Base-by-base conservation (phyloP, 2,888 invertebrate genomes). In the Sesia bembeciformis region DNA sequence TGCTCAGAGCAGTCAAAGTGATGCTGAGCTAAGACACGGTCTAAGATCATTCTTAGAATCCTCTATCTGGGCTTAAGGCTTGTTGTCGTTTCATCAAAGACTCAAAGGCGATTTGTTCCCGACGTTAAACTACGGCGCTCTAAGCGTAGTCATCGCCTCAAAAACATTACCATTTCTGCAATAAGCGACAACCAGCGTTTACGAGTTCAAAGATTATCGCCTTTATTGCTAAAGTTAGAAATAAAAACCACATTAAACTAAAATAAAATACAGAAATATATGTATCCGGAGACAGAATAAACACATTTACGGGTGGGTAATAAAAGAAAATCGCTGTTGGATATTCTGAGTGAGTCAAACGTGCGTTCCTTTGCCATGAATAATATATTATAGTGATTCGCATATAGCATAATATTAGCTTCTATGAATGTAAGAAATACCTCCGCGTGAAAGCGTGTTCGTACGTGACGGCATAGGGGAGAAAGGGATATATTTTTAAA, bases 271-370 rank as follows among this genome's bases (percentile, higher is more conserved):
- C 55, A 58, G 53, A 57, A 57, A 62, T 60, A 61, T 60, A 61
- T 46, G 46, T 4, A 8, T 46, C 46, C 23, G 46, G 23, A 46
- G 46, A 46, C 46, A 59, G 63, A 53, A 68, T 68, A 71, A 68
- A 71, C 68, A 67, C 66, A 62, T 65, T 67, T 65, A 60, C 55
- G 53, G 58, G 23, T 57, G 51, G 59, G 66, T 63, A 67, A 69
- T 71, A 71, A 71, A 71, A 61, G 59, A 52, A 57, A 63, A 64
- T 64, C 65, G 59, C 59, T 56, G 54, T 38, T 5, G 40, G 53
- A 49, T 49, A 43, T 49, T 49, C 49, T 39, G 53, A 8, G 5
- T n/a, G 40, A 49, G 49, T 53, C 53, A 54, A 40, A 46, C 54
- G 54, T 52, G 59, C 55, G 57, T 56, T 55, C 54, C 52, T 52